phyloP scores from a whole-genome alignment of 2,888 invertebrate genomes.

The Phyllotreta cruciferae region DNA sequence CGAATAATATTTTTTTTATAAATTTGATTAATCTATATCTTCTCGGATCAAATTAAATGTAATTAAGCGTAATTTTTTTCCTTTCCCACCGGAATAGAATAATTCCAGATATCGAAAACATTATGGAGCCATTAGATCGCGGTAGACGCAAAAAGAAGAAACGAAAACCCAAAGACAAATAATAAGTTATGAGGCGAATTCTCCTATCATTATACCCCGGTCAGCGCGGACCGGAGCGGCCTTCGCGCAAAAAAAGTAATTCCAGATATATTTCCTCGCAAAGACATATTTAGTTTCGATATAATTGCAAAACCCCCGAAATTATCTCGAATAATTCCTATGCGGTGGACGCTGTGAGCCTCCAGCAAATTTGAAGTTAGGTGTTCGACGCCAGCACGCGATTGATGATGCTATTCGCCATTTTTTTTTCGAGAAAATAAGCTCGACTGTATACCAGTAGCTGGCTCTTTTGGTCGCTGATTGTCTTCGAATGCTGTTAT shows the following conservation, averaged over 20 bases:
- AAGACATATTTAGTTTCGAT: constrained; percentile 42
- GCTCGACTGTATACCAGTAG: constrained; percentile 9
- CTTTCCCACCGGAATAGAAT: constrained; percentile 26
- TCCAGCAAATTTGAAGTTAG: constrained; percentile 33
- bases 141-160: constrained; percentile 47
- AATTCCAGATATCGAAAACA: constrained; percentile 35
- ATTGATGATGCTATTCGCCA: constrained; percentile 34
- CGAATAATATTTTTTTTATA: too few species aligned
- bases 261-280: constrained; percentile 34
- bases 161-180: constrained; percentile 24
- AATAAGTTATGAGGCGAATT: constrained; percentile 38
- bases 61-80: too few species aligned
- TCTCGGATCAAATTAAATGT: too few species aligned
- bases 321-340: constrained; percentile 36
- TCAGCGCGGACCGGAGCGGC: constrained; percentile 38
- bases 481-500: constrained; percentile 28
- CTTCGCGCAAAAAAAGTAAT: constrained; percentile 36
- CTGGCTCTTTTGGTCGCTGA: constrained; percentile 18
- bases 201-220: constrained; percentile 45
- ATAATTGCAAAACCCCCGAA: constrained; percentile 41
- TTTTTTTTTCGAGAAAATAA: constrained; percentile 17
- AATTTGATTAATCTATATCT: too few species aligned
- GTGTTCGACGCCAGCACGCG: constrained; percentile 33
- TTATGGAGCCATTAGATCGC: constrained; percentile 41
- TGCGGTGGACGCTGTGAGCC: constrained; percentile 29